phyloP scores from a whole-genome alignment of 2,797 vertebrate genomes.

The Mastacembelus armatus region DNA sequence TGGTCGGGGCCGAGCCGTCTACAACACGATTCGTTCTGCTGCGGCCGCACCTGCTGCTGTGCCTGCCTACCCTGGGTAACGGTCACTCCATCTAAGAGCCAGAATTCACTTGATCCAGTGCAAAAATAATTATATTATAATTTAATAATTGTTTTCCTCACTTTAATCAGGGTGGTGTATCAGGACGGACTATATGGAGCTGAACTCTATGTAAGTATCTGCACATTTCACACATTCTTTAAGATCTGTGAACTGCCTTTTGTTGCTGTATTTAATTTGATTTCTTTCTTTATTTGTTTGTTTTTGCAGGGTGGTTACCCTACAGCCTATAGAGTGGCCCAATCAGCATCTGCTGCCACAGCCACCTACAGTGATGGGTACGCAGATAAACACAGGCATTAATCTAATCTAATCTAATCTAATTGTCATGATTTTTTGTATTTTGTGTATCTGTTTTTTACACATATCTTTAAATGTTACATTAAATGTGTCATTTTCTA shows the following conservation, averaged over 20 bases:
- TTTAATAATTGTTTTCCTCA: not conserved
- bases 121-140: too few relatives aligned
- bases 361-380: conserved; percentile 88
- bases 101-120: not conserved
- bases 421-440: too few relatives aligned
- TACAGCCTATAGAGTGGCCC: conserved; percentile 85
- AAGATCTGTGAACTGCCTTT: not conserved
- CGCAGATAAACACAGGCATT: conserved; percentile 17
- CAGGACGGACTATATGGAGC: conserved; percentile 87
- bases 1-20: conserved; percentile 85
- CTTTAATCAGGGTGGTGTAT: conserved; percentile 82
- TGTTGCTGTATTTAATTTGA: not conserved
- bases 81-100: not conserved
- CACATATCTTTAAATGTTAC: too few relatives aligned
- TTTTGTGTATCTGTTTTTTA: too few relatives aligned
- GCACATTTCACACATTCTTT: not conserved
- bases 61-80: conserved; percentile 85
- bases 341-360: conserved; percentile 82
- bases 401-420: too few relatives aligned
- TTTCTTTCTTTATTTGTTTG: not conserved
- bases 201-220: conserved; percentile 84
- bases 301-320: conserved; percentile 83
- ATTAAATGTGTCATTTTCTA: too few relatives aligned
- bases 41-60: conserved; percentile 81
- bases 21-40: conserved; percentile 87